These are phyloP conservation scores for Tilapia sparmanii DNA, from an alignment of 2,113 vertebrate species.

Conservation along the genomic window DNA sequence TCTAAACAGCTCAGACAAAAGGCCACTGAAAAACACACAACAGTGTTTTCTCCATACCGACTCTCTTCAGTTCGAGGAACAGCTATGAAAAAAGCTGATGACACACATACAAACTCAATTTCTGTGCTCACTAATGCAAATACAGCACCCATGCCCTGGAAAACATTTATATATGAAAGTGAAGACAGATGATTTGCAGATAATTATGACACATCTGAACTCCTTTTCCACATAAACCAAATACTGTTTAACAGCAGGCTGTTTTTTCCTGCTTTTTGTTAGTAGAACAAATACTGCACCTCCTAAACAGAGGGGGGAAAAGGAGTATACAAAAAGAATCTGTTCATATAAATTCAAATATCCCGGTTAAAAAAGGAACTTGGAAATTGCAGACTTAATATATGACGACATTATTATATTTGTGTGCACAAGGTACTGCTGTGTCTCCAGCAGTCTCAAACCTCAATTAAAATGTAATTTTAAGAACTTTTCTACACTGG, in stretches of 20 bases:
- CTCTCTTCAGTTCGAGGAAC: neutral
- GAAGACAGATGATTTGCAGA: neutral
- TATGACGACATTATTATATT: neutral
- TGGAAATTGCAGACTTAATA: conserved; percentile 1
- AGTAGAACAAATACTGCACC: neutral
- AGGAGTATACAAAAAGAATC: neutral
- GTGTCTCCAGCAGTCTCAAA: neutral
- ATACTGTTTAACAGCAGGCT: neutral
- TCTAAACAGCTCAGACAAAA: neutral
- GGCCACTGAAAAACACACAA: neutral
- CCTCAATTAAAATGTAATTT: neutral
- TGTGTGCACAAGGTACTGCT: neutral
- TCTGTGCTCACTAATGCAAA: neutral
- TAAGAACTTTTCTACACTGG: neutral
- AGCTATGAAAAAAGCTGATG: neutral
- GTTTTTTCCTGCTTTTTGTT: neutral
- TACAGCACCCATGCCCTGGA: neutral
- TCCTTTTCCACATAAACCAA: neutral
- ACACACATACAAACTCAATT: neutral
- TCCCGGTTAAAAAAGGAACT: neutral
- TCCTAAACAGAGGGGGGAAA: neutral
- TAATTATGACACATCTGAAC: neutral
- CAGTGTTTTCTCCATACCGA: neutral
- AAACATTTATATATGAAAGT: neutral
- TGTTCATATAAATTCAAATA: neutral